Evolutionary conservation across 2,113 vertebrate species (phyloP), one percentile per base, ranked within the genome.

Genomic region (Hippocampus comes): DNA sequence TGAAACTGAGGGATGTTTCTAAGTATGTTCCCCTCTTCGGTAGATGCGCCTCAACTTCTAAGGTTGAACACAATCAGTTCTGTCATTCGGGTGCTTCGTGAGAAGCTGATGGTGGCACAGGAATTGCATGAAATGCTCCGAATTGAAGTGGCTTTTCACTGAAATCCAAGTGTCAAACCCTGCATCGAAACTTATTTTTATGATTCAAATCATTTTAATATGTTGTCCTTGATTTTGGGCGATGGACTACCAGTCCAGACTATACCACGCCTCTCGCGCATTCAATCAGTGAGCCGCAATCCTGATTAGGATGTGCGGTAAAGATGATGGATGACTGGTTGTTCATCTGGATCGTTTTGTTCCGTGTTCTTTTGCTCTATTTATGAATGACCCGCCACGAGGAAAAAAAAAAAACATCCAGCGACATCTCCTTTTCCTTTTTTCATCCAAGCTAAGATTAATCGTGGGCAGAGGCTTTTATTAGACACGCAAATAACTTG

Each of bases 401-500:
- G 20, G 15, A 5, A 5, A 49, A 57, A 27, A 51, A 78, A n/a
- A 57, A 60, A 27, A 30, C 15, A 60, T 25, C 9, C n/a, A 27
- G 15, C 14, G 5, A 9, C 42, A 27, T 66, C 64, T 4, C 1
- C 9, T 69, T 70, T 55, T 11, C 0, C 48, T 72, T 12, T 57
- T 12, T 34, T 61, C 48, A 67, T 51, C 46, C 27, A 64, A n/a
- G 20, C 20, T 51, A 43, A 69, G 59, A 71, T 56, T 12, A 67
- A 57, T 68, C n/a, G 17, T 43, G 20, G 38, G 15, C 21, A 57
- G 2, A 63, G 30, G 5, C 51, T 70, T 70, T 77, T 61, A 70
- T 74, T 70, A 77, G 66, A 70, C 46, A 41, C 55, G 55, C 41
- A 63, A 56, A 67, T 60, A 72, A 70, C 76, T 46, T 49, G 34